phyloP scores from a whole-genome alignment of 2,888 invertebrate genomes.

The Argyra leucocephala region DNA sequence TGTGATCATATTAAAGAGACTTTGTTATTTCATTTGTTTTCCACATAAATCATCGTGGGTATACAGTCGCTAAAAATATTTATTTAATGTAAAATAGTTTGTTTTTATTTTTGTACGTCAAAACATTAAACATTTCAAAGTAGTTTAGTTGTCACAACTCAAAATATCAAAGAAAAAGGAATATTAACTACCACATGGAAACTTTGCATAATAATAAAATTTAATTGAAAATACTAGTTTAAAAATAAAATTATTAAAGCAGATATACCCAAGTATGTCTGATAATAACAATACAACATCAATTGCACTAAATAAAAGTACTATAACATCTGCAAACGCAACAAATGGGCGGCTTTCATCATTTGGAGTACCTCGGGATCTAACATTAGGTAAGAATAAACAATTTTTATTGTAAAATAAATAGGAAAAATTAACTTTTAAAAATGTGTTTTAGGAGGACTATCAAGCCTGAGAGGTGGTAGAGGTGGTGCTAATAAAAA shows the following conservation, averaged over 20 bases:
- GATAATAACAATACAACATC: background rate
- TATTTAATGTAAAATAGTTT: too few relatives aligned
- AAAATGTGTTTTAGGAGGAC: constrained; percentile 30
- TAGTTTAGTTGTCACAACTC: too few relatives aligned
- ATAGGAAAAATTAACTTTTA: background rate
- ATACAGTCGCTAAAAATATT: too few relatives aligned
- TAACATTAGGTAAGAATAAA: constrained; percentile 44
- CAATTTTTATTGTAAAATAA: background rate
- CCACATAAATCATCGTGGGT: too few relatives aligned
- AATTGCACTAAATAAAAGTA: background rate
- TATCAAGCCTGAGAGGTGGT: constrained; percentile 24
- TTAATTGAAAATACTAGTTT: too few relatives aligned
- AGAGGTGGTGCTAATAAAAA: constrained; percentile 46
- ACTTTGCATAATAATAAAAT: too few relatives aligned
- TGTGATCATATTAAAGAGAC: too few relatives aligned
- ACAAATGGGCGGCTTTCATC: constrained; percentile 42
- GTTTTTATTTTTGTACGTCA: too few relatives aligned
- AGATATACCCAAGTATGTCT: background rate
- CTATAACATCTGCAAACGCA: background rate
- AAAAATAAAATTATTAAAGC: background rate
- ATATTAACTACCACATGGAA: background rate
- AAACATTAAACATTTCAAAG: too few relatives aligned
- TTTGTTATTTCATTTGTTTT: too few relatives aligned
- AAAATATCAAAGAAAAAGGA: background rate
- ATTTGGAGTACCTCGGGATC: constrained; percentile 48